Evolutionary conservation across 2,888 invertebrate genomes (phyloP).

Genomic region (Fragum fragum): DNA sequence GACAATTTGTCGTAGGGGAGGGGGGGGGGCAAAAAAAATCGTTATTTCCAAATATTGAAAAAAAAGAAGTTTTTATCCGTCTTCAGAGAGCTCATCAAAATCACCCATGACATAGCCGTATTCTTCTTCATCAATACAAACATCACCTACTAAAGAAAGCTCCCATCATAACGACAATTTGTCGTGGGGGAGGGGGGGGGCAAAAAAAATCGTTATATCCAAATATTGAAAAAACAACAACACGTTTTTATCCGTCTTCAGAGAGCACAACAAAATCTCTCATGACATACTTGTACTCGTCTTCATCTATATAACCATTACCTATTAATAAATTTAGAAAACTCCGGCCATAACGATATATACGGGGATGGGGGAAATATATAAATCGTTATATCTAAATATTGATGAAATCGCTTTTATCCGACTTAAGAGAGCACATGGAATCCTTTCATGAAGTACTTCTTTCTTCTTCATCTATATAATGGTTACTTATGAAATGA

Average conservation of each 20-base stretch:
- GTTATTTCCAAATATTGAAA: no score
- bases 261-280: conserved; percentile 83
- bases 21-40: no score
- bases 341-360: no score
- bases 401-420: no score
- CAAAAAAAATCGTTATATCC: no score
- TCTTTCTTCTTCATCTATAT: conserved; percentile 84
- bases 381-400: no score
- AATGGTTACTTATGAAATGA: conserved; percentile 81
- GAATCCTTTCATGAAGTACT: conserved; percentile 84
- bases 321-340: no score
- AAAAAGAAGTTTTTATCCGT: conserved; percentile 82
- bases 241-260: conserved; percentile 80
- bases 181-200: no score
- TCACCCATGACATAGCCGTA: conserved; percentile 85
- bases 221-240: no score
- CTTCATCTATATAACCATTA: conserved; percentile 83
- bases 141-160: conserved; percentile 83
- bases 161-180: no score
- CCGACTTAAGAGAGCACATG: conserved; percentile 83
- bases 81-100: conserved; percentile 82
- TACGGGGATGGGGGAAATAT: no score
- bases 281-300: conserved; percentile 86
- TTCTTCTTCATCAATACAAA: conserved; percentile 84
- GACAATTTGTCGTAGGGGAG: no score